Base-by-base conservation (phyloP, 1,140 invertebrate species). In the Scaptomyza graminum region DNA sequence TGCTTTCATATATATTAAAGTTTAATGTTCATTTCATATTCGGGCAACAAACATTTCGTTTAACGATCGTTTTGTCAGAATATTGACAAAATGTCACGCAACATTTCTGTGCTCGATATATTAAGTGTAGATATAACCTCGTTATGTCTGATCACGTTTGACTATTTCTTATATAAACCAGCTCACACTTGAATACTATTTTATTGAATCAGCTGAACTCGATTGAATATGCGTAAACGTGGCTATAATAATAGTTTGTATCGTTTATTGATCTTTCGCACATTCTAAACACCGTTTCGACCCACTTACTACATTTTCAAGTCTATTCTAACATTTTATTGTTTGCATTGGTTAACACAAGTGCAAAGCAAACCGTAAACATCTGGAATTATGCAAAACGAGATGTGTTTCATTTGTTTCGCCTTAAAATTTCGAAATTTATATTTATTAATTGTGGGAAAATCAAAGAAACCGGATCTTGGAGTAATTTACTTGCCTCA, bases 401-500 rank as follows among this genome's bases (percentile, higher is more conserved):
- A 44, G 41, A 47, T 44, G n/a, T n/a, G n/a, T n/a, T n/a, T n/a
- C n/a, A n/a, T 55, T 64, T 41, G 16, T 44, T 43, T 28, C 2
- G 5, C 2, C 15, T 13, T n/a, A 34, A 41, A 50, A 31, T 31
- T 66, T 39, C 37, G 49, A 25, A 56, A 46, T 59, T n/a, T 34
- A 34, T 34, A 34, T 34, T 6, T 7, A 28, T 50, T 66, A 34
- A 59, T 43, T 34, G 22, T 25, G 56, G 50, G 44, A 69, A 64
- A 65, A 57, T 74, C 76, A 74, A 79, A 79, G 69, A 70, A 79
- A 79, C 70, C 89, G 79, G 79, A 88, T 91, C 88, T 75, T 25
- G 59, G 76, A 75, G 91, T 90, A 92, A 91, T 92, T 92, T 65
- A 63, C 66, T 71, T 28, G n/a, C n/a, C n/a, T n/a, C n/a, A n/a